Conservation (phyloP, 2,888 invertebrate species). For the Microdon myrmicae region DNA sequence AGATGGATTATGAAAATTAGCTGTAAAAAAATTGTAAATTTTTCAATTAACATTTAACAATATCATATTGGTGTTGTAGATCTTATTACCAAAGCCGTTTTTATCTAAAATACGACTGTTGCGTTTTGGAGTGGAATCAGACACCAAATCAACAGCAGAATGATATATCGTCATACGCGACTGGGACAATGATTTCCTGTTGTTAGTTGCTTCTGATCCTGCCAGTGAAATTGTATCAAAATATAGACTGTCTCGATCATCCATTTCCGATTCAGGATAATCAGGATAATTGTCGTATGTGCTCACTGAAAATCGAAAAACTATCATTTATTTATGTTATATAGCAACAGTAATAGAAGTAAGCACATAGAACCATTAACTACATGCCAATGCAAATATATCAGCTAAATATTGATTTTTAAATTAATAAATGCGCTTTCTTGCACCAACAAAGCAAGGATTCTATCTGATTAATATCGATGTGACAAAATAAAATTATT, state of each 20-base stretch:
- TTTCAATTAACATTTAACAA: not conserved
- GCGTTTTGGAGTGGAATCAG: slow-evolving; percentile 60
- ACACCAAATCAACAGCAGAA: slow-evolving; percentile 70
- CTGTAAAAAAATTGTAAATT: slow-evolving; percentile 6
- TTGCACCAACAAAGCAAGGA: no score
- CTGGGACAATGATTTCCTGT: slow-evolving; percentile 68
- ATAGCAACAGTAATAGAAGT: no score
- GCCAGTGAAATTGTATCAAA: slow-evolving; percentile 66
- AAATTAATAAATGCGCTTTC: no score
- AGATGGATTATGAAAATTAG: slow-evolving; percentile 61
- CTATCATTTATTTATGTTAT: no score
- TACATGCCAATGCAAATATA: no score
- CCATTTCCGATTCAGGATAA: slow-evolving; percentile 65
- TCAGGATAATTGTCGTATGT: slow-evolving; percentile 63
- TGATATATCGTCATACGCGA: slow-evolving; percentile 73
- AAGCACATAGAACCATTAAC: no score
- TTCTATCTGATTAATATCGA: no score
- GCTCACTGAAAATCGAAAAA: slow-evolving; percentile 65
- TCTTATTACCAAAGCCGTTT: slow-evolving; percentile 42
- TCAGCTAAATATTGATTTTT: no score
- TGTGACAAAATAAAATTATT: no score
- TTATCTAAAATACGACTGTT: slow-evolving; percentile 57
- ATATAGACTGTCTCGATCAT: slow-evolving; percentile 66
- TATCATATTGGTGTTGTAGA: slow-evolving; percentile 37
- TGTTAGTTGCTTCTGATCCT: slow-evolving; percentile 64